Evolutionary conservation across 2,113 vertebrate genomes (phyloP).

Genomic region (Ageneiosus marmoratus): DNA sequence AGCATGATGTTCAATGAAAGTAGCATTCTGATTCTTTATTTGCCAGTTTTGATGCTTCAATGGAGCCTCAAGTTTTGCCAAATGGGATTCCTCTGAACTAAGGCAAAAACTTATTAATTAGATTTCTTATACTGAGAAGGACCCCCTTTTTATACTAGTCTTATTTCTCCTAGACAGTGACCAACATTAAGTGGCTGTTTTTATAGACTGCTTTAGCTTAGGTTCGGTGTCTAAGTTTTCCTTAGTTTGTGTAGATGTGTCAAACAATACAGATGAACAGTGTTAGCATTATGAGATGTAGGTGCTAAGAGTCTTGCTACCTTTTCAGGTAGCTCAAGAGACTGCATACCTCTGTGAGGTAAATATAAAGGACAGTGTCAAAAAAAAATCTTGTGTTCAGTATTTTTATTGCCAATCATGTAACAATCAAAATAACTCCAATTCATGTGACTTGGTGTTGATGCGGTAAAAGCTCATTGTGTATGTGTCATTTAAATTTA

Average conservation of each 20-base stretch:
- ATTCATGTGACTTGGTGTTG: slow-evolving; percentile 71
- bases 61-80: slow-evolving; percentile 36
- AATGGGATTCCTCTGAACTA: slow-evolving; percentile 46
- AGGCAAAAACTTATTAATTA: slow-evolving; percentile 21
- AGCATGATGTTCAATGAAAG: slow-evolving; percentile 18
- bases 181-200: slow-evolving; percentile 18
- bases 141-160: slow-evolving; percentile 13
- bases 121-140: slow-evolving; percentile 1
- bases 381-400: slow-evolving; percentile 45
- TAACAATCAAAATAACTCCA: slow-evolving; percentile 65
- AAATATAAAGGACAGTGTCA: slow-evolving; percentile 55
- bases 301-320: slow-evolving; percentile 64
- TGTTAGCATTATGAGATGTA: slow-evolving; percentile 47
- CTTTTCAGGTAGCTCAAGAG: slow-evolving; percentile 53
- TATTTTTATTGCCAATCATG: slow-evolving; percentile 51
- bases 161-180: slow-evolving; percentile 29
- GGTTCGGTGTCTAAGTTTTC: slow-evolving; percentile 32
- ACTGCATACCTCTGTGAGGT: slow-evolving; percentile 76
- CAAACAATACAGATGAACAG: slow-evolving; percentile 20
- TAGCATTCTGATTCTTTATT: slow-evolving; percentile 25
- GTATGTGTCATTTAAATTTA: slow-evolving; percentile 68
- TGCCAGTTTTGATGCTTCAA: slow-evolving; percentile 37
- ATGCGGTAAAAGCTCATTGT: slow-evolving; percentile 72
- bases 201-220: slow-evolving; percentile 35
- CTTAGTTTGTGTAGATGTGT: slow-evolving; percentile 54